Conservation (phyloP, 2,113 vertebrate species). For the Neoarius graeffei region DNA sequence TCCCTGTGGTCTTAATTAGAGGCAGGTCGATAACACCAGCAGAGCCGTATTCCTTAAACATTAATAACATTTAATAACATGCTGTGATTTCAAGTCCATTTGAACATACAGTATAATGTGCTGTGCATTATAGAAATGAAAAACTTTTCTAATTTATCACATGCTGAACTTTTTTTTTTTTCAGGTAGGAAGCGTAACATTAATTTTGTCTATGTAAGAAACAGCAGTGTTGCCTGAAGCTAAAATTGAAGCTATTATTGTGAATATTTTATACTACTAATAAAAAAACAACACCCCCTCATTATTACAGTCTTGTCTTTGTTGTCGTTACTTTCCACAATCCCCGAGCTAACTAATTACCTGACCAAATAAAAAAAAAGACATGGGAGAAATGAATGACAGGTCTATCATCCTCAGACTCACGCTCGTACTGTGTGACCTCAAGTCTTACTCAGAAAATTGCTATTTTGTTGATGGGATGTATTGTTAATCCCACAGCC, state of each 20-base stretch:
- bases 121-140: background rate
- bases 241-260: constrained; percentile 27
- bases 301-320: constrained; percentile 43
- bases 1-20: constrained; percentile 19
- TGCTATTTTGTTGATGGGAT: background rate
- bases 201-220: constrained; percentile 3
- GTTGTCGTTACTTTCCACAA: constrained; percentile 38
- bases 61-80: background rate
- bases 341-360: constrained; percentile 48
- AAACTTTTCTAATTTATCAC: background rate
- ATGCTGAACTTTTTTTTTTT: background rate
- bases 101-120: background rate
- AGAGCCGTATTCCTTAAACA: background rate
- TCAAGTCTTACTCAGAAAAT: constrained; percentile 3
- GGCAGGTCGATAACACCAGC: background rate
- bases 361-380: background rate
- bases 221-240: constrained; percentile 30
- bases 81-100: background rate
- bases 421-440: background rate
- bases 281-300: background rate
- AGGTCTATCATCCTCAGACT: background rate
- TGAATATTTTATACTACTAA: constrained; percentile 41
- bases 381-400: background rate
- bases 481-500: background rate
- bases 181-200: background rate